These are phyloP conservation scores for Keiferia lycopersicella DNA, from an alignment of 2,888 invertebrate genomes.

Conservation along the genomic window DNA sequence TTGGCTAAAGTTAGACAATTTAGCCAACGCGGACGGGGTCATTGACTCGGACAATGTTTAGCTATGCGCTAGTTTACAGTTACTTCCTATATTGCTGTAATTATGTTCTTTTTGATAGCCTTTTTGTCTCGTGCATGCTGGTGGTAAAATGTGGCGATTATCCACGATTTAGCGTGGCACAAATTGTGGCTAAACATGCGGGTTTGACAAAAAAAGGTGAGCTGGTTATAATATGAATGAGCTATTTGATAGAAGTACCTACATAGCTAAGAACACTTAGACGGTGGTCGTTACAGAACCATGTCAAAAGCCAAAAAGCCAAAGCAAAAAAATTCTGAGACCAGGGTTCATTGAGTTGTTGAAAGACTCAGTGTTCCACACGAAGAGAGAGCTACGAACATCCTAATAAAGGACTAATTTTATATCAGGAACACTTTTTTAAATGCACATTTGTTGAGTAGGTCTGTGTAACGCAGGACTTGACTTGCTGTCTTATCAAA, in stretches of 20 bases:
- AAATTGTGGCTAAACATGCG: conserved; percentile 2
- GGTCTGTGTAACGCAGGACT: no score
- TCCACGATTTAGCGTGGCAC: neutral
- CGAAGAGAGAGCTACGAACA: no score
- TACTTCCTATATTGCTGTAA: conserved; percentile 21
- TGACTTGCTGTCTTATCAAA: no score
- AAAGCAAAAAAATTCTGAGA: no score
- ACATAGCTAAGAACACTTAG: neutral
- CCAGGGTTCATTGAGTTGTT: no score
- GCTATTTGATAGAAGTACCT: neutral
- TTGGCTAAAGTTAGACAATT: conserved; percentile 24
- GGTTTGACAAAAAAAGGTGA: neutral
- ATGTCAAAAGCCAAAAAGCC: no score
- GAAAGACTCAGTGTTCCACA: no score
- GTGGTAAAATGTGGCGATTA: conserved; percentile 4
- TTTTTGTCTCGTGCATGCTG: conserved; percentile 24
- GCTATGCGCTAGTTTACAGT: conserved; percentile 7
- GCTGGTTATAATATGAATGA: neutral
- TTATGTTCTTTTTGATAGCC: conserved; percentile 15
- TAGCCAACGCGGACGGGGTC: conserved; percentile 33
- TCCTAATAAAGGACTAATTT: no score
- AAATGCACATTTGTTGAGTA: no score
- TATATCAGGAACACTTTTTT: no score
- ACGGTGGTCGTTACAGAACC: no score
- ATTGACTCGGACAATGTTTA: conserved; percentile 25